Conservation (phyloP, 2,113 vertebrate genomes). For the Xenopus tropicalis region DNA sequence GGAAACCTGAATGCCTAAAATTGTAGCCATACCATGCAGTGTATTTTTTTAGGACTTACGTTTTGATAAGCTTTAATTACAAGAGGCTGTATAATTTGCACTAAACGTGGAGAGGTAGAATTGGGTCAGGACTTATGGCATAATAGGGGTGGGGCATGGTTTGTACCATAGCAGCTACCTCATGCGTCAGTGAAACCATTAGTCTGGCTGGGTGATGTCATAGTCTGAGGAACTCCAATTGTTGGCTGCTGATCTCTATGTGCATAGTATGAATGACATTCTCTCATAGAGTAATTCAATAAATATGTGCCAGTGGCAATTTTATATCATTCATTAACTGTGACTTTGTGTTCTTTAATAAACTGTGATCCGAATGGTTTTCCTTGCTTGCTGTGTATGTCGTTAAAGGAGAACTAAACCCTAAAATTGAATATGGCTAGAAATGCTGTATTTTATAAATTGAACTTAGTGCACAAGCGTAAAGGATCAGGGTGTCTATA, state of each 20-base stretch:
- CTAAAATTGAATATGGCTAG: too few species aligned
- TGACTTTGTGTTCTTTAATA: not conserved
- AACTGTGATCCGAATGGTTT: not conserved
- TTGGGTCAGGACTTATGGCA: conserved; percentile 16
- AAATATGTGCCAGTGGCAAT: too few species aligned
- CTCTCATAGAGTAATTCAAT: not conserved
- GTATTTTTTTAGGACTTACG: too few species aligned
- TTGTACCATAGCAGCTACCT: not conserved
- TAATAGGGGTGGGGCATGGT: conserved; percentile 30
- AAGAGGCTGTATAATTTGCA: too few species aligned
- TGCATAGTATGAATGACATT: not conserved
- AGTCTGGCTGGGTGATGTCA: conserved; percentile 3
- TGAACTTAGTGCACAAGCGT: too few species aligned
- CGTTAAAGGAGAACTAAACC: too few species aligned
- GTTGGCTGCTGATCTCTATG: not conserved
- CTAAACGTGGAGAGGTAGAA: too few species aligned
- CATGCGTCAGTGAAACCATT: not conserved
- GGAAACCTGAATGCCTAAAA: too few species aligned
- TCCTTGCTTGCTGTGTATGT: not conserved
- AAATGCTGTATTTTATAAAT: too few species aligned
- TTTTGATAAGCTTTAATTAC: too few species aligned
- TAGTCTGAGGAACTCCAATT: not conserved
- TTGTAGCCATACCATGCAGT: too few species aligned
- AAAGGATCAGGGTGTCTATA: too few species aligned
- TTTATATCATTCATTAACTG: not conserved